Conservation (phyloP, 2,888 invertebrate species). For the Spialia ferax region DNA sequence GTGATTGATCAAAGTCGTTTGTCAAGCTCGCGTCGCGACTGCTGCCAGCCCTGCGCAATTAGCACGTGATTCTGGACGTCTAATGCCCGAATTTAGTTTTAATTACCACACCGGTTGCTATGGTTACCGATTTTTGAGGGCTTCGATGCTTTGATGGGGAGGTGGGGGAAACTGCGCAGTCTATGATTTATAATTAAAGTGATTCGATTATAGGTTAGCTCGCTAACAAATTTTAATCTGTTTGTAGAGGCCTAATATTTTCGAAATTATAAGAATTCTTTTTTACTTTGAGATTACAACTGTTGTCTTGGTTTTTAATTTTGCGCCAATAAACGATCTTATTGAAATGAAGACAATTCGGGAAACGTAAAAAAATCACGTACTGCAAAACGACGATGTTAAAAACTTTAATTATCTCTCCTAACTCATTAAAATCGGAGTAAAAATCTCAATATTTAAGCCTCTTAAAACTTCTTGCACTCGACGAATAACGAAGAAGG, state of each 20-base stretch:
- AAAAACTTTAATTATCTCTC: conserved; percentile 37
- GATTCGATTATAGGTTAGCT: too few relatives aligned
- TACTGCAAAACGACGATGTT: conserved; percentile 30
- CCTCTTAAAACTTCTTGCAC: conserved; percentile 33
- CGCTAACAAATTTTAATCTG: too few relatives aligned
- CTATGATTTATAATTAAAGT: not conserved
- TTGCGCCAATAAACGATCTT: not conserved
- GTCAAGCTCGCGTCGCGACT: conserved; percentile 72
- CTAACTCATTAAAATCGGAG: conserved; percentile 37
- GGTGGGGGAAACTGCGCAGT: not conserved
- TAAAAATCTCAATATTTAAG: conserved; percentile 38
- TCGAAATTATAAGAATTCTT: too few relatives aligned
- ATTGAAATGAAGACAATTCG: not conserved
- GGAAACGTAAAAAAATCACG: conserved; percentile 24
- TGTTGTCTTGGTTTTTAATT: not conserved
- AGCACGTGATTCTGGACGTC: conserved; percentile 56
- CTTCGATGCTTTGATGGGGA: not conserved
- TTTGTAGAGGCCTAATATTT: too few relatives aligned
- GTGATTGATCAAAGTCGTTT: conserved; percentile 77
- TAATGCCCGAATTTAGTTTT: conserved; percentile 80
- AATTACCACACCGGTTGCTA: conserved; percentile 59
- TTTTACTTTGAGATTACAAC: not conserved
- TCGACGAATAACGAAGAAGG: conserved; percentile 26
- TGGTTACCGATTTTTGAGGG: conserved; percentile 19
- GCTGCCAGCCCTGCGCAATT: conserved; percentile 47